Base-by-base conservation (phyloP, 2,888 invertebrate genomes). In the Pristionchus mayeri region DNA sequence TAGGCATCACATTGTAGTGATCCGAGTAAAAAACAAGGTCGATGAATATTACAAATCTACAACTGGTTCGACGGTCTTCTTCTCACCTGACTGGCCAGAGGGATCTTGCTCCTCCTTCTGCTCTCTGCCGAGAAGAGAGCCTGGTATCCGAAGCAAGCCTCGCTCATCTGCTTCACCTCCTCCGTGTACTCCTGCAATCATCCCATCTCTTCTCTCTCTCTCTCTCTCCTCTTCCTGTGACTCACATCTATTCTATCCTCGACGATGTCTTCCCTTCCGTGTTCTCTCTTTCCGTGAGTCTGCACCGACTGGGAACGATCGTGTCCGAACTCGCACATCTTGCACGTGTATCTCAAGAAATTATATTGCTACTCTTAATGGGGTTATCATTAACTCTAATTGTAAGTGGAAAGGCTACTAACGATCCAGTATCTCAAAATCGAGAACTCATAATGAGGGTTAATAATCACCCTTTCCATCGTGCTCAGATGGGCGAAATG, bases 101-200 rank as follows among this genome's bases (percentile, higher is more conserved):
- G 90, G 82, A 89, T 88, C 86, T 90, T 90, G 86, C 89, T 91
- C 79, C 90, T 87, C 34, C 90, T 85, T n/a, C 90, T 88, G 84
- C 88, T 87, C 63, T 92, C 92, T 16, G 84, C 84, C 3, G 84
- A 84, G 86, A 92, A 92, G 24, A 91, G 86, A 18, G 91, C 90
- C 27, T 90, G 89, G 80, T 90, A 88, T 27, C 92, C 92, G 85
- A 92, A 92, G 86, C 92, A 92, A 52, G 88, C 86, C 85, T 90
- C 89, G 24, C 91, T 91, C 91, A 92, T 92, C 78, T 89, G 86
- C 67, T 91, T 92, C 81, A 92, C 89, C 84, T 92, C 92, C 21
- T 89, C 89, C 71, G 90, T 89, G 86, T 91, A 92, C 60, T 91
- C 90, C 86, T 87, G 60, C 27, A 76, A 34, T 34, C 6, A 67